Percentiles rank a stretch among this genome's conserved stretches.
Conservation (phyloP, 2,888 invertebrate genomes). For the Archaeoteleia sp. region DNA sequence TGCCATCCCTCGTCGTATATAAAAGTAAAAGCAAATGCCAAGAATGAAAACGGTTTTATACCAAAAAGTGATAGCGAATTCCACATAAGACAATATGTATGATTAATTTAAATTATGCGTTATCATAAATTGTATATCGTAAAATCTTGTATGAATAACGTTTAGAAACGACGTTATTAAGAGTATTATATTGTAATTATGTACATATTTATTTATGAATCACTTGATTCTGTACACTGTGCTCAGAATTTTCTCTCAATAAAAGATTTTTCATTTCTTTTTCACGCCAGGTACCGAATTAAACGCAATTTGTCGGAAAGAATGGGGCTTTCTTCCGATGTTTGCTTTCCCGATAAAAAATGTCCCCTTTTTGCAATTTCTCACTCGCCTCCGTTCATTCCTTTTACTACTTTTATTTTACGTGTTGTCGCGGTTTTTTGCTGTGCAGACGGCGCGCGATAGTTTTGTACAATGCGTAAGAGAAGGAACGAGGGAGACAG, state of each 20-base stretch:
- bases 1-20: slow-evolving; percentile 1
- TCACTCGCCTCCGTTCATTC: slow-evolving; percentile 15
- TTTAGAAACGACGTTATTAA: too few relatives aligned
- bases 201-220: background rate
- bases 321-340: slow-evolving; percentile 13
- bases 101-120: background rate
- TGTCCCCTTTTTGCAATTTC: slow-evolving; percentile 18
- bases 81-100: too few relatives aligned
- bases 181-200: background rate
- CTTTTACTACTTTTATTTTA: slow-evolving; percentile 17
- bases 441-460: background rate
- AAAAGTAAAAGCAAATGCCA: background rate
- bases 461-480: background rate
- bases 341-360: slow-evolving; percentile 25
- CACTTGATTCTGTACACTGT: background rate
- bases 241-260: slow-evolving; percentile 7
- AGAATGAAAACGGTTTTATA: background rate
- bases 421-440: slow-evolving; percentile 16
- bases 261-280: slow-evolving; percentile 14
- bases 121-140: background rate
- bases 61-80: too few relatives aligned
- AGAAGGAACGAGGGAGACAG: background rate
- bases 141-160: background rate
- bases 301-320: slow-evolving; percentile 21
- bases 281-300: slow-evolving; percentile 7